Evolutionary conservation across 2,888 invertebrate species (phyloP).

Genomic region (Acrobasis consociella): DNA sequence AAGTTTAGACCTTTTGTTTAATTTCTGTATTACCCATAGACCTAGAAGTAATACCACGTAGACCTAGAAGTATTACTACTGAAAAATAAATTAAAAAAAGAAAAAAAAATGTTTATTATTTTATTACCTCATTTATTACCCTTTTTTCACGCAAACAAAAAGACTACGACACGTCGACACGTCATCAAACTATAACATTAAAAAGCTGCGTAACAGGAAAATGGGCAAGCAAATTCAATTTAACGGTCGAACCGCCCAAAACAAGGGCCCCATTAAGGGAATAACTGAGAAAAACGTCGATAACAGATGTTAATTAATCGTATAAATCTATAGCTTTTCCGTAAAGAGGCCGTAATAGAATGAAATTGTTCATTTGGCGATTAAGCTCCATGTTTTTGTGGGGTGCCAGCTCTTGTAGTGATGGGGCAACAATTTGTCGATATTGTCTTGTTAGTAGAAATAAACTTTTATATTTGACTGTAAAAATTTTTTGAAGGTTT

Average conservation of each 20-base stretch:
- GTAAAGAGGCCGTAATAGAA: constrained; percentile 43
- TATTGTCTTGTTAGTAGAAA: neutral
- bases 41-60: too few relatives aligned
- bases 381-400: constrained; percentile 36
- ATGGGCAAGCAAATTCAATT: constrained; percentile 64
- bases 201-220: constrained; percentile 38
- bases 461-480: too few relatives aligned
- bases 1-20: too few relatives aligned
- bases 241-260: constrained; percentile 58
- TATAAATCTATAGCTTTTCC: constrained; percentile 59
- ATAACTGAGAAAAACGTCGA: constrained; percentile 68
- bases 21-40: too few relatives aligned
- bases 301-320: constrained; percentile 77
- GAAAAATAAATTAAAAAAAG: too few relatives aligned
- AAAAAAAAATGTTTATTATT: neutral
- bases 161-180: neutral
- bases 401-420: constrained; percentile 13
- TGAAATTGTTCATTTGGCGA: constrained; percentile 44
- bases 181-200: constrained; percentile 26
- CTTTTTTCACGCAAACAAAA: neutral
- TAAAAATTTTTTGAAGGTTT: too few relatives aligned
- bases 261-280: constrained; percentile 64
- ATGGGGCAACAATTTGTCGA: constrained; percentile 11
- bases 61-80: too few relatives aligned
- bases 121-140: too few relatives aligned